These are phyloP conservation scores for Malacoctenus gilli DNA, from an alignment of 2,797 vertebrate genomes.

Conservation along the genomic window DNA sequence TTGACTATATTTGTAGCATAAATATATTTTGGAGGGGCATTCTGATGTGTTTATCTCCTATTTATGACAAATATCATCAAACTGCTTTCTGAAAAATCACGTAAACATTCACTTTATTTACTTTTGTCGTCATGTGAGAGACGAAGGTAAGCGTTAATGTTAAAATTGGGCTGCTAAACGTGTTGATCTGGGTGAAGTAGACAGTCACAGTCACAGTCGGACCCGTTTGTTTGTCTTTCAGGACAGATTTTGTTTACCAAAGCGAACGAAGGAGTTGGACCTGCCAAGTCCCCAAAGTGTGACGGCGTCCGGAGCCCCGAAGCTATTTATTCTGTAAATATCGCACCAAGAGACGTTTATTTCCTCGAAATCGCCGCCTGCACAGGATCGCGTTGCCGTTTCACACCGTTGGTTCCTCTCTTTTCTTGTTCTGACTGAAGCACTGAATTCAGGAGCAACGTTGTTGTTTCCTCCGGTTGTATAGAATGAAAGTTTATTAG, in stretches of 20 bases:
- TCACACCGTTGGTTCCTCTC: neutral
- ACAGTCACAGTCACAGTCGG: no score
- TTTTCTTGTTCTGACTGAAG: constrained; percentile 51
- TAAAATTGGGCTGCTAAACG: no score
- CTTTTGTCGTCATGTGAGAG: no score
- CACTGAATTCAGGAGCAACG: constrained; percentile 49
- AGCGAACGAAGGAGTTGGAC: constrained; percentile 75
- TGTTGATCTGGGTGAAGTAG: no score
- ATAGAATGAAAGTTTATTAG: constrained; percentile 22
- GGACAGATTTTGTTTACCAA: constrained; percentile 79
- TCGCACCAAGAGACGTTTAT: constrained; percentile 52
- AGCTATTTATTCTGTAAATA: constrained; percentile 74
- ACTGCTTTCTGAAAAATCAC: no score
- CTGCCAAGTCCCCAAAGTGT: constrained; percentile 75
- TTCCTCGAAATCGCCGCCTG: constrained; percentile 20
- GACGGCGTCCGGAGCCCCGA: constrained; percentile 21
- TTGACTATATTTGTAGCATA: no score
- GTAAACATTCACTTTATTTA: no score
- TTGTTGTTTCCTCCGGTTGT: neutral
- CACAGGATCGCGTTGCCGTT: constrained; percentile 12
- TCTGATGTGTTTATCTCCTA: no score
- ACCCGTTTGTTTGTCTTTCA: constrained; percentile 58
- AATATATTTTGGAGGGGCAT: no score
- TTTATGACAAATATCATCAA: no score
- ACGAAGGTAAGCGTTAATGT: no score